Percentiles rank a stretch among this genome's conserved stretches.
phyloP scores from a whole-genome alignment of 2,113 vertebrate genomes.

The Speoplatyrhinus poulsoni region DNA sequence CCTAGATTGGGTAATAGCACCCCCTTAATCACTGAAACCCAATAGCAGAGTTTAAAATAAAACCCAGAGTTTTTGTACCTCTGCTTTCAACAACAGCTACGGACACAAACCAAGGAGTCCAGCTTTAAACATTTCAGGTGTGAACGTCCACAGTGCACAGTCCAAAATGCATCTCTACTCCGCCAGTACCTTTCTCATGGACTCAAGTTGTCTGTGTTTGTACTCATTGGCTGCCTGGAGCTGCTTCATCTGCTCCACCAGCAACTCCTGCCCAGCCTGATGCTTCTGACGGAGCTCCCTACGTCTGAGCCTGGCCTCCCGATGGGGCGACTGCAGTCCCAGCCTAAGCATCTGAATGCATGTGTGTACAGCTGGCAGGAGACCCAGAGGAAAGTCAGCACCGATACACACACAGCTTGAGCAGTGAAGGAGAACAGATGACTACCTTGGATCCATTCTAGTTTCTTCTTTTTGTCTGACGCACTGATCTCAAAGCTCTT shows the following conservation, averaged over 20 bases:
- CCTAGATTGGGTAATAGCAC: no score
- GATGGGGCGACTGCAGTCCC: constrained; percentile 85
- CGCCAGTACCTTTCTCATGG: constrained; percentile 84
- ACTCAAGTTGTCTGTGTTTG: constrained; percentile 90
- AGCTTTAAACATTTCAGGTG: not conserved
- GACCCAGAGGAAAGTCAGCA: not conserved
- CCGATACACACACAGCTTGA: not conserved
- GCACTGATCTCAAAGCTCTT: constrained; percentile 94
- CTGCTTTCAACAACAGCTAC: no score
- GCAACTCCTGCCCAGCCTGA: constrained; percentile 82
- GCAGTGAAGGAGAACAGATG: not conserved
- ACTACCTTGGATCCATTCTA: constrained; percentile 96
- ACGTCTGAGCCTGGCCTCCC: constrained; percentile 85
- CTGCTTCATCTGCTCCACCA: constrained; percentile 86
- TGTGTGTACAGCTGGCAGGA: constrained; percentile 83
- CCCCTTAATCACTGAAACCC: no score
- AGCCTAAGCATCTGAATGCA: constrained; percentile 82
- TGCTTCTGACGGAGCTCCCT: constrained; percentile 85
- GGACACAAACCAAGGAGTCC: no score
- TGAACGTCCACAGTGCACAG: not conserved
- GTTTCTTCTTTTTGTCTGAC: constrained; percentile 96
- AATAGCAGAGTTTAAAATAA: no score
- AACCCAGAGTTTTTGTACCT: no score
- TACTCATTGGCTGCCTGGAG: constrained; percentile 87
- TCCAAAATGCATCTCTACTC: not conserved